Conservation (phyloP, 2,888 invertebrate species). For the Drosophila bunnanda region DNA sequence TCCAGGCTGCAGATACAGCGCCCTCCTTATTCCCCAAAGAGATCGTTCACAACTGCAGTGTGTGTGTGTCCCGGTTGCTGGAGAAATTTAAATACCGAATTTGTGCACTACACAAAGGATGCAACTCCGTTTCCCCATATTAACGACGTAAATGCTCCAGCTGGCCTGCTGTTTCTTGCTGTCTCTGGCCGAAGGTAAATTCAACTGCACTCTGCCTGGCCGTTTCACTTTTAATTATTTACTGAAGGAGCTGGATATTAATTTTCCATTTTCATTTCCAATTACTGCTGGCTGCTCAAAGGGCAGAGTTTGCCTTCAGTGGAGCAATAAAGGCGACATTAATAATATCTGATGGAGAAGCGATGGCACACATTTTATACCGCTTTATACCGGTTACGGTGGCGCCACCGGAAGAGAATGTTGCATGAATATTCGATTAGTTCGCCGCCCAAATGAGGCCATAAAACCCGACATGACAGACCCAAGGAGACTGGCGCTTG, state of each 20-base stretch:
- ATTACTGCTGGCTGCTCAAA: slow-evolving; percentile 22
- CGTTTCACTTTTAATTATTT: slow-evolving; percentile 35
- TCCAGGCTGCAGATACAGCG: slow-evolving; percentile 6
- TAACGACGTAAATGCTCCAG: slow-evolving; percentile 19
- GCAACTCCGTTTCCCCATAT: slow-evolving; percentile 3
- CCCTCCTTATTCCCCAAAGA: slow-evolving; percentile 8
- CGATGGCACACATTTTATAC: slow-evolving; percentile 19
- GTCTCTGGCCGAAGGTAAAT: slow-evolving; percentile 9
- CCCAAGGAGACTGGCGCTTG: slow-evolving; percentile 4
- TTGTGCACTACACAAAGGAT: slow-evolving; percentile 25
- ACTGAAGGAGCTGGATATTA: slow-evolving; percentile 29
- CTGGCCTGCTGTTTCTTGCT: slow-evolving; percentile 1
- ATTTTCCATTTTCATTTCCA: slow-evolving; percentile 37
- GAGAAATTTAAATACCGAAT: slow-evolving; percentile 20
- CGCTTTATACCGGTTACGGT: slow-evolving; percentile 10
- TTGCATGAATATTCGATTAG: slow-evolving; percentile 31
- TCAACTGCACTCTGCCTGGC: slow-evolving; percentile 3
- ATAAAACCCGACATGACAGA: slow-evolving; percentile 15
- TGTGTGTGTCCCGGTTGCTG: slow-evolving; percentile 1
- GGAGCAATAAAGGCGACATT: slow-evolving; percentile 38
- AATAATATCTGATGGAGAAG: slow-evolving; percentile 36
- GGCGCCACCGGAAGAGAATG: slow-evolving; percentile 14
- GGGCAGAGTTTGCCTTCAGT: slow-evolving; percentile 13
- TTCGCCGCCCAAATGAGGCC: slow-evolving; percentile 17
- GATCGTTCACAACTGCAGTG: slow-evolving; percentile 2